Conservation (phyloP, 2,113 vertebrate genomes). For the Lates calcarifer region DNA sequence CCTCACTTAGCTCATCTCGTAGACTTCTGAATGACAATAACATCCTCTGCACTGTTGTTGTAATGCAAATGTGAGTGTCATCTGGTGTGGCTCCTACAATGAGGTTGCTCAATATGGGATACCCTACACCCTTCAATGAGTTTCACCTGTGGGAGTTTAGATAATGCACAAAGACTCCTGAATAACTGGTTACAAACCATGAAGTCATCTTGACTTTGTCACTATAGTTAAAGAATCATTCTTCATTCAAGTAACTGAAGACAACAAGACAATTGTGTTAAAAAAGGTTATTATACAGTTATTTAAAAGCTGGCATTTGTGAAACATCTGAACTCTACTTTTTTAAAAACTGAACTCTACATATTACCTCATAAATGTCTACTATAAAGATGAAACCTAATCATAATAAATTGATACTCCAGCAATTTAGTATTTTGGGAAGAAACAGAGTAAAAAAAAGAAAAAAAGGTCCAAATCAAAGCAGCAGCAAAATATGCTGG, state of each 20-base stretch:
- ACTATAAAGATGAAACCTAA: background rate
- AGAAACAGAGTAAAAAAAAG: background rate
- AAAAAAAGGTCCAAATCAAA: background rate
- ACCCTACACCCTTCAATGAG: conserved; percentile 47
- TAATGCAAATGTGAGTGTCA: conserved; percentile 57
- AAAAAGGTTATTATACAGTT: background rate
- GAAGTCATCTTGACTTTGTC: conserved; percentile 29
- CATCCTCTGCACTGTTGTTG: conserved; percentile 47
- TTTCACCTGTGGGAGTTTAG: conserved; percentile 56
- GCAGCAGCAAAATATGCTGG: too few species aligned
- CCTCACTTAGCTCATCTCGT: conserved; percentile 46
- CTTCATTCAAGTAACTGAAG: background rate
- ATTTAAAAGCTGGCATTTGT: too few species aligned
- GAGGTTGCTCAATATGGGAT: conserved; percentile 51
- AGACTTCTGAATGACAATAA: conserved; percentile 45
- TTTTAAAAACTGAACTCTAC: background rate
- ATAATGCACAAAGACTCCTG: conserved; percentile 38
- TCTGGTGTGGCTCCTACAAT: conserved; percentile 41
- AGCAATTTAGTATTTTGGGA: background rate
- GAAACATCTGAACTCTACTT: background rate
- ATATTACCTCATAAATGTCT: background rate
- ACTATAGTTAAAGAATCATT: conserved; percentile 16
- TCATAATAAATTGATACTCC: background rate
- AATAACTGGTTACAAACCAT: conserved; percentile 62
- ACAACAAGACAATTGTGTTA: background rate